These are phyloP conservation scores for Scaptomyza montana DNA, from an alignment of 1,140 invertebrate genomes.

Conservation along the genomic window DNA sequence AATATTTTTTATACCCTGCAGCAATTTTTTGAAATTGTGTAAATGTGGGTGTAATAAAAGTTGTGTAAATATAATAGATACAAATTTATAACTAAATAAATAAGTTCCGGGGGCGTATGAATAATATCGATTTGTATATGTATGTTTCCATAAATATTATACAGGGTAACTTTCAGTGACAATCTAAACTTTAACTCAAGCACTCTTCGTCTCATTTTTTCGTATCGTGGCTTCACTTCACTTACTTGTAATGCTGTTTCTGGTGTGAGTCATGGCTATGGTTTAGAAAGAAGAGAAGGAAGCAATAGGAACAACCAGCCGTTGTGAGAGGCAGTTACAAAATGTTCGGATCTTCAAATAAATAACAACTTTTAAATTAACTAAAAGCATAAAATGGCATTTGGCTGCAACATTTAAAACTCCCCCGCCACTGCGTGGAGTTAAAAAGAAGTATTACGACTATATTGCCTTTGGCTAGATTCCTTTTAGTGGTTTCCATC, in stretches of 20 bases:
- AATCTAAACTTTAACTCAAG: background rate
- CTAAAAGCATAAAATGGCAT: constrained; percentile 73
- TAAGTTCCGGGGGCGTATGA: too few species aligned
- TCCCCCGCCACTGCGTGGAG: background rate
- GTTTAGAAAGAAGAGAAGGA: constrained; percentile 29
- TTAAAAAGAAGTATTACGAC: background rate
- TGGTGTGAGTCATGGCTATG: constrained; percentile 17
- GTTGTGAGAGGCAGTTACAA: constrained; percentile 10
- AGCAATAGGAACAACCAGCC: background rate
- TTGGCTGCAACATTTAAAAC: constrained; percentile 15
- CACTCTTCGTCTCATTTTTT: constrained; percentile 1
- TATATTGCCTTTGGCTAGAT: constrained; percentile 22
- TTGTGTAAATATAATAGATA: background rate
- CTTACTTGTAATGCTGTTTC: constrained; percentile 32
- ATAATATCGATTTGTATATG: too few species aligned
- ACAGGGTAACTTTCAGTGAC: background rate
- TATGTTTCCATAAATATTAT: background rate
- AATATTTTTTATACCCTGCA: constrained; percentile 36
- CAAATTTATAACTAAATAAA: too few species aligned
- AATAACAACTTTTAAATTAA: constrained; percentile 80
- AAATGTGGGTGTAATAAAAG: background rate
- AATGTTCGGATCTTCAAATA: constrained; percentile 63
- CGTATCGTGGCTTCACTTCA: constrained; percentile 38
- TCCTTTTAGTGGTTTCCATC: constrained; percentile 21
- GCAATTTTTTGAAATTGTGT: background rate